A percentile compares a stretch with the other conserved stretches of the same genome.
Evolutionary conservation across 2,113 vertebrate genomes (phyloP).

Genomic region (Saimiri boliviensis): DNA sequence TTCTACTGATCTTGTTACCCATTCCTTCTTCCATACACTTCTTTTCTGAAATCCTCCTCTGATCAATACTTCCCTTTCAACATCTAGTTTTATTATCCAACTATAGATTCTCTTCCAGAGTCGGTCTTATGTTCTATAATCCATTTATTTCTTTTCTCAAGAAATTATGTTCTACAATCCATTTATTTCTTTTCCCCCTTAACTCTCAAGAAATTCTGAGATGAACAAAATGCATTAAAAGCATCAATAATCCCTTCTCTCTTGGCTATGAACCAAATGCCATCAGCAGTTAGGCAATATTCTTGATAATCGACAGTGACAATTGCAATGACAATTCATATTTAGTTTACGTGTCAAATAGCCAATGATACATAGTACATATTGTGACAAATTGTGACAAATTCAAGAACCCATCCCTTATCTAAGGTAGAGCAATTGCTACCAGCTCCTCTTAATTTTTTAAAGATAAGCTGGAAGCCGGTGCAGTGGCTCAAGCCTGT

Average conservation of each 20-base stretch:
- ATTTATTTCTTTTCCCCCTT: neutral
- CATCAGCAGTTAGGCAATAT: neutral
- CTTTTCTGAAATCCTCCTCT: neutral
- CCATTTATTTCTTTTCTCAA: neutral
- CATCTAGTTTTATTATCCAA: neutral
- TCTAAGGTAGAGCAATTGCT: neutral
- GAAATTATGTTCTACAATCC: neutral
- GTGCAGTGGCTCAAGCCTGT: too few relatives aligned
- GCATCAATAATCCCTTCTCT: neutral
- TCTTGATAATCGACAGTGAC: neutral
- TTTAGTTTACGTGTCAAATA: neutral
- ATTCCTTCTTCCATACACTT: neutral
- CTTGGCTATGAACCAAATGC: neutral
- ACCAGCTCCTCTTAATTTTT: neutral
- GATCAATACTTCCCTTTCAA: neutral
- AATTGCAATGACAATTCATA: too few relatives aligned
- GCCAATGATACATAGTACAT: neutral
- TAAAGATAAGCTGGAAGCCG: neutral
- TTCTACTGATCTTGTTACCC: neutral
- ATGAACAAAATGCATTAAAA: neutral
- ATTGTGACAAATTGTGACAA: neutral
- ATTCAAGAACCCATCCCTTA: neutral
- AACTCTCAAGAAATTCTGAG: neutral
- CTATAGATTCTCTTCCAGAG: neutral
- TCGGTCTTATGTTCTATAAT: neutral